Base-by-base conservation (phyloP, 1,140 invertebrate genomes). In the Bombus pascuorum region DNA sequence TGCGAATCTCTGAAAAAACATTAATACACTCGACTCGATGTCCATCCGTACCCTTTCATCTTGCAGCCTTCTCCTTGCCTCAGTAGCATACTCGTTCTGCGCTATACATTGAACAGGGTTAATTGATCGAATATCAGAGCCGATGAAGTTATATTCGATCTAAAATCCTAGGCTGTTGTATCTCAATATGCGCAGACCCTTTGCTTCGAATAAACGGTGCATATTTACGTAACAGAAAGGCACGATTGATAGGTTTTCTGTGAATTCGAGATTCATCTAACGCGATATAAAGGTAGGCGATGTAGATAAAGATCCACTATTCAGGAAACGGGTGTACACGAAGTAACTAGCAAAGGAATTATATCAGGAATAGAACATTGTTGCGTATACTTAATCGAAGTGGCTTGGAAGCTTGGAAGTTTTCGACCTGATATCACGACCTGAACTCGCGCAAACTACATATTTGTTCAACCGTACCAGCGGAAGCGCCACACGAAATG, bases 1-100 rank as follows among this genome's bases (percentile, higher is more conserved):
- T 87, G 96, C 96, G 94, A 97, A 97, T 94, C 96, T 96, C 97
- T 97, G 97, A 87, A 96, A 96, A 95, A 95, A 88, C 6, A 90
- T 78, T 42, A 86, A 83, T 84, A 86, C 76, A 80, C 39, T 80
- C 62, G 53, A 66, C 32, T 82, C 70, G 12, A 18, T 62, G 53
- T 76, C 57, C 53, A 57, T 59, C 15, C 47, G 22, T 15, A 15
- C 57, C 37, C 37, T 39, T 44, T 28, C 8, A 5, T 39, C 9
- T 42, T 9, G n/a, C n/a, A 32, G 65, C 25, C 3, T 39, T 65
- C 37, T 73, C 32, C 34, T 53, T 53, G 47, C 18, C 18, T 22
- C 18, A 22, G 47, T 53, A 22, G 47, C 47, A 22, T 22, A 8
- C 47, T 53, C 47, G 47, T 53, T 22, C 6, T 53, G 47, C 18